Conservation (phyloP, 2,797 vertebrate species). For the Phrynocephalus guinanensis region DNA sequence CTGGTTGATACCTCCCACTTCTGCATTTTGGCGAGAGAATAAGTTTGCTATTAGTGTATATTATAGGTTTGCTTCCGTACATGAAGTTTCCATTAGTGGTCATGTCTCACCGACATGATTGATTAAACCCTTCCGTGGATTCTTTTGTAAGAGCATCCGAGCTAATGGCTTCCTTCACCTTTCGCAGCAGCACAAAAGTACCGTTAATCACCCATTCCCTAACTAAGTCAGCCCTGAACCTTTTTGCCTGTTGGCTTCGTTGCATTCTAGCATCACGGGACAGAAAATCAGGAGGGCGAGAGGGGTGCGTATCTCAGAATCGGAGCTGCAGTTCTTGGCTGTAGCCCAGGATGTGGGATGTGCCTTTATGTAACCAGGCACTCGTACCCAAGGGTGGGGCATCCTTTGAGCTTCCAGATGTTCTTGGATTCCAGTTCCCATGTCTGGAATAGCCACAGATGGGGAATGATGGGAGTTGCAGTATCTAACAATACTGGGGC, state of each 20-base stretch:
- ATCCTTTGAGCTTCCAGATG: no score
- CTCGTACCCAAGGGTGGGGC: background rate
- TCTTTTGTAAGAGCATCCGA: constrained; percentile 7
- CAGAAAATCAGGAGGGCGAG: no score
- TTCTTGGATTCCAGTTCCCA: background rate
- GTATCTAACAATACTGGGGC: no score
- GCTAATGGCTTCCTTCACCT: background rate
- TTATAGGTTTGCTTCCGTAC: background rate
- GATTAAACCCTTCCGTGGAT: background rate
- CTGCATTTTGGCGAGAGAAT: background rate
- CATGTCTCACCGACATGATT: background rate
- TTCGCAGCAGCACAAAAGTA: background rate
- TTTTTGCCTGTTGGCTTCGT: background rate
- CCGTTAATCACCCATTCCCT: background rate
- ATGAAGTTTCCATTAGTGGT: background rate
- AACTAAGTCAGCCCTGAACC: background rate
- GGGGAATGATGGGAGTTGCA: no score
- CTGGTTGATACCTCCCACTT: background rate
- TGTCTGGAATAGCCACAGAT: background rate
- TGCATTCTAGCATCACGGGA: background rate
- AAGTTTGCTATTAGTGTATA: background rate
- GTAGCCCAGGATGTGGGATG: background rate
- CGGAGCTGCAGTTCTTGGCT: background rate
- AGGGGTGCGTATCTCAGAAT: background rate
- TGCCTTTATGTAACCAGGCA: background rate